phyloP scores from a whole-genome alignment of 2,888 invertebrate genomes.

The Calephelis perditalis region DNA sequence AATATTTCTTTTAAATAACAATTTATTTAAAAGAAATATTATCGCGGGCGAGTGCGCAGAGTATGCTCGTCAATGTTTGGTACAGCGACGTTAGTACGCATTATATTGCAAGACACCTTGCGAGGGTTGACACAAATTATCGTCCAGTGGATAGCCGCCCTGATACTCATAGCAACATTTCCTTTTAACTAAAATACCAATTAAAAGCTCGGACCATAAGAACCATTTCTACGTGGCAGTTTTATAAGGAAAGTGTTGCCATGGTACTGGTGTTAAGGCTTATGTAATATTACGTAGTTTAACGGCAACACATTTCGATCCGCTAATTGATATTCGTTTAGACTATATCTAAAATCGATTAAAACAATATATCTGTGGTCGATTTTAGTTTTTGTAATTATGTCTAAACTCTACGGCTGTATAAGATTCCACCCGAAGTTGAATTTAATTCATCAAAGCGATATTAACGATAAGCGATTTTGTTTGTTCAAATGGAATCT shows the following conservation, averaged over 20 bases:
- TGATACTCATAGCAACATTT: constrained; percentile 34
- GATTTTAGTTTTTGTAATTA: constrained; percentile 28
- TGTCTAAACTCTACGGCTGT: constrained; percentile 23
- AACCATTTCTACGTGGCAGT: constrained; percentile 29
- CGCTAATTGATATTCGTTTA: constrained; percentile 29
- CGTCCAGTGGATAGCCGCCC: background rate
- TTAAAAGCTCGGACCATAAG: constrained; percentile 23
- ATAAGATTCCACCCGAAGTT: constrained; percentile 25
- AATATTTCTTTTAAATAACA: no score
- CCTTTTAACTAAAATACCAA: constrained; percentile 28
- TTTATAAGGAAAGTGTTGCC: constrained; percentile 33
- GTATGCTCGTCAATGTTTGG: no score
- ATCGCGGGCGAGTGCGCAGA: no score
- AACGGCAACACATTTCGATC: constrained; percentile 34
- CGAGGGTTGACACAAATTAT: background rate
- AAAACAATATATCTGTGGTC: constrained; percentile 18
- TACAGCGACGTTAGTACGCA: background rate
- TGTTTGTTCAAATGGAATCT: constrained; percentile 26
- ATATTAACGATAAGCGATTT: background rate
- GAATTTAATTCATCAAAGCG: constrained; percentile 18
- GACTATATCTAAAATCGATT: constrained; percentile 30
- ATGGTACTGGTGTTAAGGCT: constrained; percentile 38
- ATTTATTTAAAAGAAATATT: no score
- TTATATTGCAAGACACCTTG: background rate
- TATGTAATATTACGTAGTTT: constrained; percentile 55